These are phyloP conservation scores for Sciurus vulgaris DNA, from an alignment of 2,797 vertebrate species.

Conservation along the genomic window DNA sequence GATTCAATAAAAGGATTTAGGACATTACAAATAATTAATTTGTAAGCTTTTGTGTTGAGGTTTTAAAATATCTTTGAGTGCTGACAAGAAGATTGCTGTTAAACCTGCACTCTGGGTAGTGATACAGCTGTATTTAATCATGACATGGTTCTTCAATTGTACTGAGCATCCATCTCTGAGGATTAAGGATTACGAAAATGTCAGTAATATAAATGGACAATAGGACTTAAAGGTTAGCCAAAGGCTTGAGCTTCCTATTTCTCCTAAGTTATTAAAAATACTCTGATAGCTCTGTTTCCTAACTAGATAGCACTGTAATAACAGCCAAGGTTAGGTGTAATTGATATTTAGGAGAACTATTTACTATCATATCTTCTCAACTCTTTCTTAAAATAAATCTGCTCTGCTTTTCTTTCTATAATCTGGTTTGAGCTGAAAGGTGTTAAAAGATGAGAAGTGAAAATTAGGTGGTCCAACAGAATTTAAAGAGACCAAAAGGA, in stretches of 20 bases:
- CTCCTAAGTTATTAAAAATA: neutral
- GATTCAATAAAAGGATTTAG: slow-evolving; percentile 59
- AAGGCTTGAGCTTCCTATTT: neutral
- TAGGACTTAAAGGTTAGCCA: neutral
- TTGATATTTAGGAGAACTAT: neutral
- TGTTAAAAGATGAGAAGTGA: neutral
- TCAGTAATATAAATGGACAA: neutral
- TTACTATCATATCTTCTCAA: neutral
- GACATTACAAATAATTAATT: slow-evolving; percentile 69
- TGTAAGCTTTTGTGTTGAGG: slow-evolving; percentile 59
- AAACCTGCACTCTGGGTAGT: slow-evolving; percentile 30
- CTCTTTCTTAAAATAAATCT: neutral
- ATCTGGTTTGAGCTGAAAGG: neutral
- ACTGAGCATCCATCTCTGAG: slow-evolving; percentile 49
- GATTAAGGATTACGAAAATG: slow-evolving; percentile 50
- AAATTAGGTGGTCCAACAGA: neutral
- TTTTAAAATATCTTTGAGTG: slow-evolving; percentile 71
- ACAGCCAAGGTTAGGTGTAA: neutral
- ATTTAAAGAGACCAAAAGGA: neutral
- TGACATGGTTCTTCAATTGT: slow-evolving; percentile 33
- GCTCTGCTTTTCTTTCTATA: neutral
- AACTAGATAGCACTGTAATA: neutral
- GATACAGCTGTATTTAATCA: slow-evolving; percentile 66
- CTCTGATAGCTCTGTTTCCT: neutral
- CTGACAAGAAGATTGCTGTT: slow-evolving; percentile 61